Evolutionary conservation across 2,888 invertebrate species (phyloP).

Genomic region (Caenorhabditis wallacei): DNA sequence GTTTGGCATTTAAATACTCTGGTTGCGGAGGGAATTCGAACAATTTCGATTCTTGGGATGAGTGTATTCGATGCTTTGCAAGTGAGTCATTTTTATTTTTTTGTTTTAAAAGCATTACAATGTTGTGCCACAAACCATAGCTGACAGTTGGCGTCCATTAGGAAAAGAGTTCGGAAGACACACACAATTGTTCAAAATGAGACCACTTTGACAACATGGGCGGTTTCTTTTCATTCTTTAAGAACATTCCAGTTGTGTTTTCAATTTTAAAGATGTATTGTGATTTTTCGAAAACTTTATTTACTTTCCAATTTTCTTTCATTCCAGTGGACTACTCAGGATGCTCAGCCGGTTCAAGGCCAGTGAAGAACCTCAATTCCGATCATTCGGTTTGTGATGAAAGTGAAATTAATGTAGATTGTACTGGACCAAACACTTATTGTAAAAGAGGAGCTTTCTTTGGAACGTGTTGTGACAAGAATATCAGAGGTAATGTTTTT

Average conservation of each 20-base stretch:
- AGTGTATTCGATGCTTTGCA: constrained; percentile 34
- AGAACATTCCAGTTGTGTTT: too few species aligned
- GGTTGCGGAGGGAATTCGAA: constrained; percentile 55
- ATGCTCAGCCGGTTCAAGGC: constrained; percentile 28
- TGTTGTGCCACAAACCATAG: not conserved
- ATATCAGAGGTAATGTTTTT: constrained; percentile 40
- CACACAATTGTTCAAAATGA: constrained; percentile 10
- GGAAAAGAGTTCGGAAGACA: constrained; percentile 8
- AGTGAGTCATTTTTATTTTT: constrained; percentile 25
- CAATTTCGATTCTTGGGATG: constrained; percentile 27
- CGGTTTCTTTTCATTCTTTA: not conserved
- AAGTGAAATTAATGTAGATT: not conserved
- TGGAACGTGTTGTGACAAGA: constrained; percentile 44
- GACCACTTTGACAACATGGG: not conserved
- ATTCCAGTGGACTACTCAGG: constrained; percentile 52
- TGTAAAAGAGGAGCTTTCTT: constrained; percentile 37
- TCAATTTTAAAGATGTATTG: too few species aligned
- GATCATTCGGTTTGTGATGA: constrained; percentile 21
- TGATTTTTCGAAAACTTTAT: too few species aligned
- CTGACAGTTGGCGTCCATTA: constrained; percentile 29
- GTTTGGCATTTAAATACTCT: constrained; percentile 58
- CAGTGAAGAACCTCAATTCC: constrained; percentile 18
- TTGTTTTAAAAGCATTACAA: not conserved
- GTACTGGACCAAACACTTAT: constrained; percentile 39
- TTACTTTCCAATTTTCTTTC: not conserved